Percentiles rank a stretch among this genome's conserved stretches.
These are phyloP conservation scores for Entomyzon cyanotis DNA, from an alignment of 2,113 vertebrate genomes.

Conservation along the genomic window DNA sequence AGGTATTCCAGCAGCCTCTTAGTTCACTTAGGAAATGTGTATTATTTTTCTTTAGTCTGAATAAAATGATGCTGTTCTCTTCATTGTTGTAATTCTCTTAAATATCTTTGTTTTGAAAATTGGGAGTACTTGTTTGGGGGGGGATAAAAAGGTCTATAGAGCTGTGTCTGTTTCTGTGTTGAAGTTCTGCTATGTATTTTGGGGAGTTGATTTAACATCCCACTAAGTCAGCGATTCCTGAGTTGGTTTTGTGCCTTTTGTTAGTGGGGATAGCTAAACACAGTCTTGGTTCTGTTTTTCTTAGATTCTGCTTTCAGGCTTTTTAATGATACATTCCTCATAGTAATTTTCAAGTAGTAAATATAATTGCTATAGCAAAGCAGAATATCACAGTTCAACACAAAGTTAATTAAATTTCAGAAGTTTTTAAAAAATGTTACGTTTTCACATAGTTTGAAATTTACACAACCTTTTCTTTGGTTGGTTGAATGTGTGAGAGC, in stretches of 20 bases:
- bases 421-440: not conserved
- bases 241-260: slow-evolving; percentile 2
- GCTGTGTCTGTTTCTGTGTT: not conserved
- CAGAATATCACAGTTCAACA: not conserved
- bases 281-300: not conserved
- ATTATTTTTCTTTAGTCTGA: not conserved
- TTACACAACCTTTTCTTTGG: slow-evolving; percentile 19
- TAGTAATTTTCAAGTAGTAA: not conserved
- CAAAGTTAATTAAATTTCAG: not conserved
- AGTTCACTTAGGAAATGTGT: not conserved
- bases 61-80: not conserved
- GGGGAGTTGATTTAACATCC: not conserved
- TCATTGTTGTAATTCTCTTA: not conserved
- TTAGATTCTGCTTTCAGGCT: not conserved
- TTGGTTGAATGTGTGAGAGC: not conserved
- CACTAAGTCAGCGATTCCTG: not conserved
- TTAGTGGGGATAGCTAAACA: not conserved
- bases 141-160: not conserved
- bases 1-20: not conserved
- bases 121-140: not conserved
- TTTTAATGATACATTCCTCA: not conserved
- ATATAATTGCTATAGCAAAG: not conserved
- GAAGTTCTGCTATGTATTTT: not conserved
- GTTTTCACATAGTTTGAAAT: not conserved
- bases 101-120: not conserved